phyloP scores from a whole-genome alignment of 2,888 invertebrate species.

The Sinotaia quadrata region DNA sequence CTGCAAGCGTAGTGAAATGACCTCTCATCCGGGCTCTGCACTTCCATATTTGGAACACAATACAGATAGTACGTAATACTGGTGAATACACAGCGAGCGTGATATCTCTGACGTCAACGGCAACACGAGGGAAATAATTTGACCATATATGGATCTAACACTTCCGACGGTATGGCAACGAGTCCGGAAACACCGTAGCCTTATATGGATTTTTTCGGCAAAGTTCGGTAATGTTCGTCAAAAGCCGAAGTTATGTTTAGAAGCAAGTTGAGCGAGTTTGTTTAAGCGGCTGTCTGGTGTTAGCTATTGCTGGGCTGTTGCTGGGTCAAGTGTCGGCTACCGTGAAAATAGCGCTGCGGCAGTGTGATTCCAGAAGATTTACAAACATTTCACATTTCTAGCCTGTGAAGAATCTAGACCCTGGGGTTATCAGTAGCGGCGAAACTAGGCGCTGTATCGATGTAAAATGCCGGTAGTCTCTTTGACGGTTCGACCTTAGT shows the following conservation, averaged over 20 bases:
- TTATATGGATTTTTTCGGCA: constrained; percentile 30
- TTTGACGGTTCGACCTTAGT: too few relatives aligned
- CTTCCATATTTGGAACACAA: constrained; percentile 64
- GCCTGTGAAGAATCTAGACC: too few relatives aligned
- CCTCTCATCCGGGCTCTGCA: constrained; percentile 33
- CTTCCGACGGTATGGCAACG: constrained; percentile 29
- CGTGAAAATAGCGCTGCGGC: too few relatives aligned
- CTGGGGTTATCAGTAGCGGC: too few relatives aligned
- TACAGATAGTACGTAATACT: constrained; percentile 36
- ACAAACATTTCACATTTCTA: too few relatives aligned
- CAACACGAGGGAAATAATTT: constrained; percentile 36
- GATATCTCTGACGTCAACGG: constrained; percentile 32
- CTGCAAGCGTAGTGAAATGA: constrained; percentile 15
- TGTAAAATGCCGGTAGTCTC: too few relatives aligned
- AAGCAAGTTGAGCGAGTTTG: not conserved
- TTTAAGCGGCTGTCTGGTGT: not conserved
- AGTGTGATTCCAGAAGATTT: too few relatives aligned
- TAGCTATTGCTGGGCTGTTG: not conserved
- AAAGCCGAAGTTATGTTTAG: constrained; percentile 26
- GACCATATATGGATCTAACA: constrained; percentile 43
- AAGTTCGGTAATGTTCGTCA: constrained; percentile 29
- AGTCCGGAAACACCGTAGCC: constrained; percentile 29
- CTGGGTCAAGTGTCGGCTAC: too few relatives aligned
- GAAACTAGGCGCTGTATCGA: too few relatives aligned
- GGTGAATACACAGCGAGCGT: constrained; percentile 36